Conservation (phyloP, 1,140 invertebrate genomes). For the Meloidogyne hapla region DNA sequence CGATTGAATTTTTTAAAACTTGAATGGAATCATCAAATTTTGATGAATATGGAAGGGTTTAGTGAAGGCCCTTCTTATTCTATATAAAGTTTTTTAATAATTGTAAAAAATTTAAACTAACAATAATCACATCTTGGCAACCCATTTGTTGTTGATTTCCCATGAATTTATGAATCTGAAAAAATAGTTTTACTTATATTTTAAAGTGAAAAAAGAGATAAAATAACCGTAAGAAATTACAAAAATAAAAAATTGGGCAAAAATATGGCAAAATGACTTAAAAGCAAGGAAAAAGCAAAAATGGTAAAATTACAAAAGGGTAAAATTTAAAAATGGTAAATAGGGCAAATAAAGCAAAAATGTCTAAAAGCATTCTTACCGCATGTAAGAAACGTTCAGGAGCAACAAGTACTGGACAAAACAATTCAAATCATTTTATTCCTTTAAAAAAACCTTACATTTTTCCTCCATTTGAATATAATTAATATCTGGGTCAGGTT, state of each 20-base stretch:
- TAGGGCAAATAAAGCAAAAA: conserved; percentile 11
- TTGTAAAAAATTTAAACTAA: neutral
- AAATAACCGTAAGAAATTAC: neutral
- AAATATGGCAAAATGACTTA: neutral
- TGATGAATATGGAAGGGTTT: too few species aligned
- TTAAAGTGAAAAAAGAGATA: neutral
- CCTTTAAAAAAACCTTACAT: neutral
- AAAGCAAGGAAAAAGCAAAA: conserved; percentile 6
- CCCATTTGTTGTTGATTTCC: conserved; percentile 51
- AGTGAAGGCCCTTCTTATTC: too few species aligned
- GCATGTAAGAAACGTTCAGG: conserved; percentile 46
- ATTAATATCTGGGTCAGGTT: conserved; percentile 30
- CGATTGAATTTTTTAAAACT: too few species aligned
- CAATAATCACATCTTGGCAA: conserved; percentile 80
- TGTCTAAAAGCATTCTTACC: conserved; percentile 38
- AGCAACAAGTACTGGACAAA: conserved; percentile 45
- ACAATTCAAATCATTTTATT: neutral
- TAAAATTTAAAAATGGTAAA: conserved; percentile 7
- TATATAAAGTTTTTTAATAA: conserved; percentile 74
- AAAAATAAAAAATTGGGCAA: neutral
- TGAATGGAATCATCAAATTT: too few species aligned
- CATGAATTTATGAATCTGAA: conserved; percentile 52
- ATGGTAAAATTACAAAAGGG: neutral
- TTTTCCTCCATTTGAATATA: conserved; percentile 54
- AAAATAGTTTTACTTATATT: conserved; percentile 1